Percentiles rank a stretch among this genome's conserved stretches.
These are phyloP conservation scores for Tyrannus savana DNA, from an alignment of 2,113 vertebrate species.

Conservation along the genomic window DNA sequence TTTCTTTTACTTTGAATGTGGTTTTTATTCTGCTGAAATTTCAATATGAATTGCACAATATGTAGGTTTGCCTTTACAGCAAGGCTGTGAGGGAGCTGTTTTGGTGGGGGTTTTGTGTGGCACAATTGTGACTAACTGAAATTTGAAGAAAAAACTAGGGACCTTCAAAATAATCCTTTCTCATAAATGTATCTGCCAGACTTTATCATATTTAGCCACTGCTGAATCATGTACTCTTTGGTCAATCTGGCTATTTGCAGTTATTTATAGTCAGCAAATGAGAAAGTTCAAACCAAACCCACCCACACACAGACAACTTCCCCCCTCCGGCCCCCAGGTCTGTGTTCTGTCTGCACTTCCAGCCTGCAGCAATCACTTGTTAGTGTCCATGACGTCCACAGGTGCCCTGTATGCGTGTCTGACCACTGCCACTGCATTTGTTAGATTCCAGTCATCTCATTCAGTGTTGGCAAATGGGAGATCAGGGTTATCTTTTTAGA, in stretches of 20 bases:
- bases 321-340: background rate
- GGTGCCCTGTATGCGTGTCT: accelerated
- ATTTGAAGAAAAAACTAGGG: background rate
- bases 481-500: background rate
- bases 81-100: background rate
- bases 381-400: background rate
- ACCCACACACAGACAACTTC: background rate
- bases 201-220: background rate
- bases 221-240: background rate
- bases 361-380: background rate
- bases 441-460: background rate
- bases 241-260: background rate
- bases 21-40: background rate
- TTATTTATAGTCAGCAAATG: background rate
- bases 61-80: background rate
- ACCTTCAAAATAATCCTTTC: background rate
- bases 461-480: background rate
- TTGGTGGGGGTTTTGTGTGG: background rate
- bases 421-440: background rate
- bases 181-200: background rate
- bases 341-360: background rate
- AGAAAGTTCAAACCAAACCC: background rate
- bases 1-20: background rate
- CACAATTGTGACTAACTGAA: background rate
- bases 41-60: background rate